phyloP scores from a whole-genome alignment of 2,888 invertebrate species.

The Shargacucullia verbasci region DNA sequence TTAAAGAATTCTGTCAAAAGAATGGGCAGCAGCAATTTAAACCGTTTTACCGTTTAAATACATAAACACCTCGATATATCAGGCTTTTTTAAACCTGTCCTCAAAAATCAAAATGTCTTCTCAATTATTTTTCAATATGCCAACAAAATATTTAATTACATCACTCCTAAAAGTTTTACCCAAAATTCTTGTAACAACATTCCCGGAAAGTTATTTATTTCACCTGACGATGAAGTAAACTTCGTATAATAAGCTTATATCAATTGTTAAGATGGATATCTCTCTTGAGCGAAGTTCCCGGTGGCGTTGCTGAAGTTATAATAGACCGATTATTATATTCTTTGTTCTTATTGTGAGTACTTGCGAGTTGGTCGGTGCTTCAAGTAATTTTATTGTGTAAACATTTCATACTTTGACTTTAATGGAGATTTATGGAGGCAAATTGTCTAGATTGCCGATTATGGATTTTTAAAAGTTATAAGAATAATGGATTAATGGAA shows the following conservation, averaged over 20 bases:
- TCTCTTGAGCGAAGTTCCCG: slow-evolving; percentile 30
- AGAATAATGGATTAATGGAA: too few relatives aligned
- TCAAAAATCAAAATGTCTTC: too few relatives aligned
- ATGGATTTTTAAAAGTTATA: slow-evolving; percentile 8
- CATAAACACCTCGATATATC: too few relatives aligned
- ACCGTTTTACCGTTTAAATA: too few relatives aligned
- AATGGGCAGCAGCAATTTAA: too few relatives aligned
- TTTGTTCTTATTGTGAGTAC: slow-evolving; percentile 52
- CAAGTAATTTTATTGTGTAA: slow-evolving; percentile 38
- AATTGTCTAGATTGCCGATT: slow-evolving; percentile 10
- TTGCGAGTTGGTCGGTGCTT: slow-evolving; percentile 29
- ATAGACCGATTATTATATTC: slow-evolving; percentile 66
- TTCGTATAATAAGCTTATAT: slow-evolving; percentile 38
- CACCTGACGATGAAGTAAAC: slow-evolving; percentile 27
- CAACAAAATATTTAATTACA: too few relatives aligned
- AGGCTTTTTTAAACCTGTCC: too few relatives aligned
- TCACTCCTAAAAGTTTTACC: background rate
- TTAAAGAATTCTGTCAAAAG: too few relatives aligned
- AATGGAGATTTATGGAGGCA: slow-evolving; percentile 23
- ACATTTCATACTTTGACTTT: slow-evolving; percentile 44
- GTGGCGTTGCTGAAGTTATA: slow-evolving; percentile 62
- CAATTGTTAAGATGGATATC: slow-evolving; percentile 51
- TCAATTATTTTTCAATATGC: too few relatives aligned
- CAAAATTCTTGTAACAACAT: background rate
- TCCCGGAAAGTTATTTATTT: slow-evolving; percentile 28